phyloP scores from a whole-genome alignment of 2,888 invertebrate species.

The Hemistola chrysoprasaria region DNA sequence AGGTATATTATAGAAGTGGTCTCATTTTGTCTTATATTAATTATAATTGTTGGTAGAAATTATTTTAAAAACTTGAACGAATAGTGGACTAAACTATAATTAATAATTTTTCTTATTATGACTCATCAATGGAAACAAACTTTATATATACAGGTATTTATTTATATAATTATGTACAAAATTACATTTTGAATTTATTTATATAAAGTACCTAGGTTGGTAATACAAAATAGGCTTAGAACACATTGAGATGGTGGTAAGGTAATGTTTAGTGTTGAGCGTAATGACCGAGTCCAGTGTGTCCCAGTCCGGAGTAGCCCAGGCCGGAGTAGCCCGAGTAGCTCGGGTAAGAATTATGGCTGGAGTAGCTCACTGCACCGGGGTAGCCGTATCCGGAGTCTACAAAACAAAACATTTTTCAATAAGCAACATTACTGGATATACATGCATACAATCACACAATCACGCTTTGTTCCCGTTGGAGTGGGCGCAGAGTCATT shows the following conservation, averaged over 20 bases:
- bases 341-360: constrained; percentile 44
- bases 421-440: no score
- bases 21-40: no score
- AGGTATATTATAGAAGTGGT: no score
- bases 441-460: no score
- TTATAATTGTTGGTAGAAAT: no score
- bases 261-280: constrained; percentile 49
- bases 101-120: no score
- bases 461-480: no score
- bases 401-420: no score
- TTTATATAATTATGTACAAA: constrained; percentile 27
- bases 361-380: constrained; percentile 45
- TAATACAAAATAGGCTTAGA: constrained; percentile 13
- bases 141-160: constrained; percentile 25
- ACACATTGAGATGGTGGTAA: constrained; percentile 15
- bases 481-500: no score
- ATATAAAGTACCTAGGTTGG: constrained; percentile 15
- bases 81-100: no score
- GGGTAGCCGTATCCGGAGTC: constrained; percentile 38
- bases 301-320: constrained; percentile 44
- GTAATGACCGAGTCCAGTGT: constrained; percentile 32
- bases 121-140: no score
- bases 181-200: constrained; percentile 24
- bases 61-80: no score
- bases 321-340: constrained; percentile 31